These are phyloP conservation scores for Cerastoderma edule DNA, from an alignment of 2,888 invertebrate species.

Conservation along the genomic window DNA sequence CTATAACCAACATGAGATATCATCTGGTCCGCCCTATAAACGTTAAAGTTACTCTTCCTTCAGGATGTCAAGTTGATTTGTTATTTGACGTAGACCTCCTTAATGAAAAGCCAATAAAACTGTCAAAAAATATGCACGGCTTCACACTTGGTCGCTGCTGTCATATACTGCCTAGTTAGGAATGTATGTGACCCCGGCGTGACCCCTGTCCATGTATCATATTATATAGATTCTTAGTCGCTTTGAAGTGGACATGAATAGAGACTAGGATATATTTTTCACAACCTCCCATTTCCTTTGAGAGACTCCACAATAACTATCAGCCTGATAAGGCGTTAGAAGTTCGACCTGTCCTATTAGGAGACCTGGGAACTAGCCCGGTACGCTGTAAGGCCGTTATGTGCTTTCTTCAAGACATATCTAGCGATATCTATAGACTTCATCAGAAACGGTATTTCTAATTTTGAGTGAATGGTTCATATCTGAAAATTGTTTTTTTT, in stretches of 20 bases:
- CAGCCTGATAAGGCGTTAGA: too few relatives aligned
- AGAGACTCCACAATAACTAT: too few relatives aligned
- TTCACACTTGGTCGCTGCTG: slow-evolving; percentile 34
- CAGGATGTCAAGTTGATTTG: slow-evolving; percentile 1
- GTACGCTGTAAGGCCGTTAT: too few relatives aligned
- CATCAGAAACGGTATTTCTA: too few relatives aligned
- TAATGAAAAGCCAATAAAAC: slow-evolving; percentile 35
- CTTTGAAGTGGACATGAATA: slow-evolving; percentile 24
- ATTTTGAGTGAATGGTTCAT: too few relatives aligned
- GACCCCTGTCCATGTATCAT: slow-evolving; percentile 11
- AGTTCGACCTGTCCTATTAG: too few relatives aligned
- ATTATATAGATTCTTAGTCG: slow-evolving; percentile 3
- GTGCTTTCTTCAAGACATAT: too few relatives aligned
- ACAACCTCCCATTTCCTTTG: too few relatives aligned
- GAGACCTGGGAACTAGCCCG: too few relatives aligned
- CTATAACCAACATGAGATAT: too few relatives aligned
- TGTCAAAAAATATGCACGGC: slow-evolving; percentile 38
- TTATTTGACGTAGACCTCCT: not conserved
- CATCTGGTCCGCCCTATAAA: not conserved
- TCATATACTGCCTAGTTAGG: slow-evolving; percentile 30
- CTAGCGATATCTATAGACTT: too few relatives aligned
- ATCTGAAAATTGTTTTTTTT: too few relatives aligned
- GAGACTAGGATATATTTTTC: slow-evolving; percentile 5
- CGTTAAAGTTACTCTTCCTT: slow-evolving; percentile 4
- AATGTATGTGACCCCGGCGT: slow-evolving; percentile 18